Evolutionary conservation across 2,797 vertebrate genomes (phyloP), one percentile per base, ranked within the genome.

Genomic region (Steatocranus sp.): DNA sequence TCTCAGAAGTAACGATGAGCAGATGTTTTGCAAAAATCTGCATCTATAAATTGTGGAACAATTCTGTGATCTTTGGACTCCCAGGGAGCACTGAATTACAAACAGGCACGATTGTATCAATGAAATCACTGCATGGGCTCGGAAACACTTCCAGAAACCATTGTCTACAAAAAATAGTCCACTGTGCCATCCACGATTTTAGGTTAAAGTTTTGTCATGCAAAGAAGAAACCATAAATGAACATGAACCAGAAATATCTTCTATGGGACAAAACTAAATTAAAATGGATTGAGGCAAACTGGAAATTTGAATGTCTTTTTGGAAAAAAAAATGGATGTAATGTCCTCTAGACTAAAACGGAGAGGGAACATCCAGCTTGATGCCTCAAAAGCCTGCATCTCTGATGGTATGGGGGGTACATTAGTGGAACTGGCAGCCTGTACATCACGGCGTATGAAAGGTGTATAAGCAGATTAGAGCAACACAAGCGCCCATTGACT

Each of bases 261-360:
- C 11, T 23, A 8, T 38, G n/a, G 32, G 20, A 38, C n/a, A 66
- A 15, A 66, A 38, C 8, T 41, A 1, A 41, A 23, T 41, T 25
- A 41, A 66, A 41, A 41, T 41, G 12, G 20, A 68, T 38, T 23
- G n/a, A 23, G 61, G 34, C 11, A 66, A 66, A 66, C 12, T 66
- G 20, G 36, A 38, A 9, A 41, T 15, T 66, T 4, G 5, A 15
- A 66, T 15, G 5, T 23, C 20, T 25, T 41, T 41, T 41, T 23
- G 34, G 27, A 0, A 0, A 0, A 6, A 41, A 25, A 10, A 38
- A 68, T 41, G 12, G 36, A 15, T 41, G 36, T 6, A 10, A 10
- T 6, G 12, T 25, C 61, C 61, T 23, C 61, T 20, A 66, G 36
- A 17, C 20, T 41, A 10, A 68, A 41, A 41, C 5, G 0, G 61